Percentiles rank a stretch among this genome's conserved stretches.
Evolutionary conservation across 2,113 vertebrate genomes (phyloP).

Genomic region (Circaetus cinerascens): DNA sequence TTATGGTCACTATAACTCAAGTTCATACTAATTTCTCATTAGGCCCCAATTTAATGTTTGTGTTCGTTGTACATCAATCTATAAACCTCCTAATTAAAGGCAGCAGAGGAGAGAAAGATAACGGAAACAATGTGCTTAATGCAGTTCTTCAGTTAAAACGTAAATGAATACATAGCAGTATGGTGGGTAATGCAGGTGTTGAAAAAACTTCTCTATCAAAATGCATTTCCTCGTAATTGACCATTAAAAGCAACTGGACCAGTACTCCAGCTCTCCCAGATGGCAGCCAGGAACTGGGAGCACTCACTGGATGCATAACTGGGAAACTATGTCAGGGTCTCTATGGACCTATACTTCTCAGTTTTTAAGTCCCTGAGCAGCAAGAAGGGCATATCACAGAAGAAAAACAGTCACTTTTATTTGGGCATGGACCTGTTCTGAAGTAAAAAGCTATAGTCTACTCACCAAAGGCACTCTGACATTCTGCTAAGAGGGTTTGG

Average conservation of each 20-base stretch:
- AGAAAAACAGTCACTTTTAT: neutral
- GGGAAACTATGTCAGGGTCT: neutral
- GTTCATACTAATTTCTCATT: neutral
- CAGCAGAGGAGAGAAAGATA: neutral
- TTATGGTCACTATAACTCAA: neutral
- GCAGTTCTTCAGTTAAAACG: neutral
- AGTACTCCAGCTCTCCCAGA: neutral
- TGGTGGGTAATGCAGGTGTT: neutral
- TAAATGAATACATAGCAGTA: neutral
- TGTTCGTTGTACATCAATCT: neutral
- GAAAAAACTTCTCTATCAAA: neutral
- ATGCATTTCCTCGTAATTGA: rapidly evolving
- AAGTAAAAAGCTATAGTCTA: neutral
- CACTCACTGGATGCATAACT: neutral
- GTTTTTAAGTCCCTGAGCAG: neutral
- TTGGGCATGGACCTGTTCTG: neutral
- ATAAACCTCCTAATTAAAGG: neutral
- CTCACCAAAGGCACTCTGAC: neutral
- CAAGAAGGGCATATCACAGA: neutral
- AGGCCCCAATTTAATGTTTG: neutral
- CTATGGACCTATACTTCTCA: neutral
- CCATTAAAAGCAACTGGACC: neutral
- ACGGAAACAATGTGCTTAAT: neutral
- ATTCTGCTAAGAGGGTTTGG: neutral
- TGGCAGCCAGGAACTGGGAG: neutral